phyloP scores from a whole-genome alignment of 2,113 vertebrate species.

The Phyllopteryx taeniolatus region DNA sequence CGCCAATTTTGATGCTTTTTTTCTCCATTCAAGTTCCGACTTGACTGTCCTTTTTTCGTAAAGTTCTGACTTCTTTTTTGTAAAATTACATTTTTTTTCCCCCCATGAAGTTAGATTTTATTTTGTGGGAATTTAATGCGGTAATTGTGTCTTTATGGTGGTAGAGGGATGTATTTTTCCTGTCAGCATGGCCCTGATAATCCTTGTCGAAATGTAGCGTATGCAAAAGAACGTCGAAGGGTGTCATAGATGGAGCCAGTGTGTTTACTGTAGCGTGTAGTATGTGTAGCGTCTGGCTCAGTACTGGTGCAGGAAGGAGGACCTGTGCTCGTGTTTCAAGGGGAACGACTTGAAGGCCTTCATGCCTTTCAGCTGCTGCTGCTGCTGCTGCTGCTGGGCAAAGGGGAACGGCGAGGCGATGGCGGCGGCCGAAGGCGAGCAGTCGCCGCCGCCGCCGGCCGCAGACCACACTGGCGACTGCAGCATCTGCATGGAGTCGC shows the following conservation, averaged over 20 bases:
- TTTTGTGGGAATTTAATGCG: neutral
- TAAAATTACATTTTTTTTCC: no score
- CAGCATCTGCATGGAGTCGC: constrained; percentile 91
- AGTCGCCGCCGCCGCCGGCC: constrained; percentile 71
- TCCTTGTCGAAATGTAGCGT: neutral
- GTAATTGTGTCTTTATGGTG: neutral
- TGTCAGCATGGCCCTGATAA: neutral
- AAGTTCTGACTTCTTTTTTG: neutral
- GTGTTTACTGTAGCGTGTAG: constrained; percentile 22
- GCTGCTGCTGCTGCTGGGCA: constrained; percentile 75
- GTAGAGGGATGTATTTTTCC: neutral
- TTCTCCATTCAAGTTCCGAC: no score
- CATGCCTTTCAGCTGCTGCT: constrained; percentile 83
- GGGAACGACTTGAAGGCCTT: constrained; percentile 98
- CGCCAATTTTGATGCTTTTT: neutral
- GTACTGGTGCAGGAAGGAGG: constrained; percentile 95
- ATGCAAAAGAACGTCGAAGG: neutral
- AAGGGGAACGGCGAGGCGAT: constrained; percentile 83
- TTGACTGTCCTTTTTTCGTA: neutral
- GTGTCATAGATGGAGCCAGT: constrained; percentile 33
- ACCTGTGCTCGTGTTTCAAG: constrained; percentile 90
- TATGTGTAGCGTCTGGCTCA: constrained; percentile 54
- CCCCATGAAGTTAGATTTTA: neutral
- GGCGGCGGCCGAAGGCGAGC: constrained; percentile 72
- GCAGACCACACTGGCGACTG: constrained; percentile 93